Base-by-base conservation (phyloP, 1,140 invertebrate species). In the Maconellicoccus hirsutus region DNA sequence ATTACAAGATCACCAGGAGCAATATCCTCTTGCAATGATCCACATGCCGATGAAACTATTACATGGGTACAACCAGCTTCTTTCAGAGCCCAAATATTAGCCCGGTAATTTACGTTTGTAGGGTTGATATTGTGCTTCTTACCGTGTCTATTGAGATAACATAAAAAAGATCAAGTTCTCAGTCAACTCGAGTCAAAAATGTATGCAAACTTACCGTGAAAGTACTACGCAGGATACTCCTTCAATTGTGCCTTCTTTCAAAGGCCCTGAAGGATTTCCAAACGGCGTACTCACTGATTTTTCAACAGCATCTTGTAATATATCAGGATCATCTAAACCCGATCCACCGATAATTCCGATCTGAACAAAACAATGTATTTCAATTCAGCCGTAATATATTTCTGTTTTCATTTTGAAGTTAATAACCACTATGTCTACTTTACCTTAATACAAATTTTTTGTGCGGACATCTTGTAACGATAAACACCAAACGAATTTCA, bases 281-380 rank as follows among this genome's bases (percentile, higher is more conserved):
- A 86, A 98, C 0, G 90, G 90, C 6, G 94, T 98, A 38, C 81
- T 81, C 0, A 93, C 82, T 33, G 76, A 74, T 59, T 83, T 84
- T 75, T 90, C 86, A 16, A 79, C 77, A 16, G 84, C 82, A 74
- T 89, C 84, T 78, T 89, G 83, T 63, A 98, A 82, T 71, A 96
- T 86, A 73, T 91, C 84, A 0, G 92, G 89, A 78, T 96, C 86
- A 76, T 94, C 91, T 22, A 98, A 82, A 0, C 96, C 96, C 42
- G 93, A 91, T 0, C 96, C 96, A 22, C 94, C 94, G 79, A 98
- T 97, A 52, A 98, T 96, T 71, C 94, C 95, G 77, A 98, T 87
- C 92, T 96, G 3, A 2, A 66, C n/a, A n/a, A n/a, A n/a, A n/a
- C n/a, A n/a, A n/a, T n/a, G n/a, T n/a, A n/a, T n/a, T n/a, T n/a